These are phyloP conservation scores for Chondrilla cf. caribensis DNA, from an alignment of 37 sponge, comb jelly and placozoan genomes.

Conservation along the genomic window DNA sequence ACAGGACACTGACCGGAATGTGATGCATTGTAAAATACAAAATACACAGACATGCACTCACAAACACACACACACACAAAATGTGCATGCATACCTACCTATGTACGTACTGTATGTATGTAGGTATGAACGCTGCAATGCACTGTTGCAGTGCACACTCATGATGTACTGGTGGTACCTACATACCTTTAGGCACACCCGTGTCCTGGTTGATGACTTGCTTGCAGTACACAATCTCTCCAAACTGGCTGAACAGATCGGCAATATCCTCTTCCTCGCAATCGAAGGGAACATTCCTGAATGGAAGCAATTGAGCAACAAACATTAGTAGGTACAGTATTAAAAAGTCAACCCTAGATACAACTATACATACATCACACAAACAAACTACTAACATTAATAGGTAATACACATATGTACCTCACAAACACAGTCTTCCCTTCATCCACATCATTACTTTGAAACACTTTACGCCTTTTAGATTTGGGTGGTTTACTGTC, in stretches of 20 bases:
- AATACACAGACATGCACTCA: no score
- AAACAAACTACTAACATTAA: no score
- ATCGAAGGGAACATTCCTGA: slow-evolving; percentile 68
- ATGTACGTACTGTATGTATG: no score
- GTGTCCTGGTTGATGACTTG: slow-evolving; percentile 53
- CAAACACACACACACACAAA: no score
- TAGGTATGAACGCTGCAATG: no score
- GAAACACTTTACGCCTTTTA: neutral
- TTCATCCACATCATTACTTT: slow-evolving; percentile 59
- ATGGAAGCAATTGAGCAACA: neutral
- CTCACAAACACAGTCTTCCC: slow-evolving; percentile 76
- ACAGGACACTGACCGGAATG: no score
- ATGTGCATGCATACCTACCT: no score
- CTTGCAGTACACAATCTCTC: slow-evolving; percentile 62
- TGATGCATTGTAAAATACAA: no score
- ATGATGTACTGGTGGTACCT: no score
- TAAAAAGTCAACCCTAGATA: neutral
- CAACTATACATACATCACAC: no score
- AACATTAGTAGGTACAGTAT: neutral
- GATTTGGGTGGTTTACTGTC: neutral
- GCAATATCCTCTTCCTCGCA: slow-evolving; percentile 54
- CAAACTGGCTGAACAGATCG: slow-evolving; percentile 60
- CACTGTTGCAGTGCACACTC: no score
- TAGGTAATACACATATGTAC: slow-evolving; percentile 16
- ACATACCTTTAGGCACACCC: slow-evolving; percentile 46